Conservation (phyloP, 1,140 invertebrate genomes). For the Caenorhabditis briggsae region DNA sequence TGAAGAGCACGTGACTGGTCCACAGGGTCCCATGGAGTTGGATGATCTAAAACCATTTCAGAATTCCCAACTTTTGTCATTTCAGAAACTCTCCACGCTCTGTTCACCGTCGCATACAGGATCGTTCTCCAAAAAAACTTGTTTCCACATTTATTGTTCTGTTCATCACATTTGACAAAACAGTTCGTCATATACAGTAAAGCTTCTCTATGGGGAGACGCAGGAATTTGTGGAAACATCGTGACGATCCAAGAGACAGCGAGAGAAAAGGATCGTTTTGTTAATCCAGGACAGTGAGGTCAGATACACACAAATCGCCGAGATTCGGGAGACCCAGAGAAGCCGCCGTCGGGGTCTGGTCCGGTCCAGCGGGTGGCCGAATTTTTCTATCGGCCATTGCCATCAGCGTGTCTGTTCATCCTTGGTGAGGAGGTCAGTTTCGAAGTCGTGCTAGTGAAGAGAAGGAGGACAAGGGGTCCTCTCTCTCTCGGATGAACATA, state of each 20-base stretch:
- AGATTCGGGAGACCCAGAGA: background rate
- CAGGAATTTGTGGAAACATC: too few species aligned
- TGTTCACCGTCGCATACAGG: background rate
- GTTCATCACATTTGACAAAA: conserved; percentile 10
- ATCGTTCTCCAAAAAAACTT: background rate
- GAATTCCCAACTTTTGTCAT: background rate
- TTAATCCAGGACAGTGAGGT: background rate
- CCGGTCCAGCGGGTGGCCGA: background rate
- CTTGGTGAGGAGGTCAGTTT: background rate
- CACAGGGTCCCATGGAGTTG: too few species aligned
- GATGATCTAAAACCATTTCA: background rate
- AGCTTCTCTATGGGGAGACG: background rate
- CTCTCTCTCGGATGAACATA: too few species aligned
- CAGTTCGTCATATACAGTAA: conserved; percentile 28
- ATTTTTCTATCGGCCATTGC: background rate
- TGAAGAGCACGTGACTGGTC: conserved; percentile 20
- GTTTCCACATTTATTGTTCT: background rate
- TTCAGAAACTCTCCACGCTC: too few species aligned
- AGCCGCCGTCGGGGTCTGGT: background rate
- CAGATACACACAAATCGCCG: background rate
- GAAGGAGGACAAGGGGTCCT: background rate
- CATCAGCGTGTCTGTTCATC: background rate
- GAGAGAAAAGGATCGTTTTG: background rate
- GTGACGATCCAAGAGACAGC: background rate
- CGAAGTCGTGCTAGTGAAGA: conserved; percentile 30